Conservation (phyloP, 2,113 vertebrate genomes). For the Eulacestoma nigropectus region DNA sequence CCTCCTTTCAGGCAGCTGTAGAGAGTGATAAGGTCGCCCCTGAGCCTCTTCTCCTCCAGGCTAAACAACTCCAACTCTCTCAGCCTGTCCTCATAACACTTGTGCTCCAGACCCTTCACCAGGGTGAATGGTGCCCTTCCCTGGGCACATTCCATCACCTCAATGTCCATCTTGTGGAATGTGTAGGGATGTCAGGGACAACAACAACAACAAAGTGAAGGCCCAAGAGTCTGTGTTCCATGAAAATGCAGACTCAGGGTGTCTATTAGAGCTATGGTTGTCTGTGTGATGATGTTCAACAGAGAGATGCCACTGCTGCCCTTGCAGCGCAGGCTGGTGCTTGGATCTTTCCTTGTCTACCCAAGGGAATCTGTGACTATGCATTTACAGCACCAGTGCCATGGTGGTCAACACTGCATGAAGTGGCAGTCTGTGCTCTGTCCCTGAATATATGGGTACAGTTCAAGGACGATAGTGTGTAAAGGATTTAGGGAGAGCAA, state of each 20-base stretch:
- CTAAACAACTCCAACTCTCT: background rate
- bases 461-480: background rate
- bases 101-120: background rate
- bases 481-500: background rate
- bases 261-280: background rate
- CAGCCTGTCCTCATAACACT: background rate
- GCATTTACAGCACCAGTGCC: background rate
- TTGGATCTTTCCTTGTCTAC: background rate
- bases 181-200: background rate
- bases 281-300: background rate
- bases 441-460: background rate
- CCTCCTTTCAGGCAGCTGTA: background rate
- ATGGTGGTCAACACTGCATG: background rate
- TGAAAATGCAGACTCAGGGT: background rate
- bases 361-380: too few relatives aligned
- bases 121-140: background rate
- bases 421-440: background rate
- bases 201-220: background rate
- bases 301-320: background rate
- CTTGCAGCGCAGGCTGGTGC: background rate
- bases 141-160: background rate
- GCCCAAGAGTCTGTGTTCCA: accelerated
- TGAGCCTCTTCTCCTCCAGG: background rate
- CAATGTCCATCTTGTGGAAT: background rate
- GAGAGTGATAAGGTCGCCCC: background rate